Percentiles rank a stretch among this genome's conserved stretches.
phyloP scores from a whole-genome alignment of 1,140 invertebrate species.

The Drosophila melanogaster region DNA sequence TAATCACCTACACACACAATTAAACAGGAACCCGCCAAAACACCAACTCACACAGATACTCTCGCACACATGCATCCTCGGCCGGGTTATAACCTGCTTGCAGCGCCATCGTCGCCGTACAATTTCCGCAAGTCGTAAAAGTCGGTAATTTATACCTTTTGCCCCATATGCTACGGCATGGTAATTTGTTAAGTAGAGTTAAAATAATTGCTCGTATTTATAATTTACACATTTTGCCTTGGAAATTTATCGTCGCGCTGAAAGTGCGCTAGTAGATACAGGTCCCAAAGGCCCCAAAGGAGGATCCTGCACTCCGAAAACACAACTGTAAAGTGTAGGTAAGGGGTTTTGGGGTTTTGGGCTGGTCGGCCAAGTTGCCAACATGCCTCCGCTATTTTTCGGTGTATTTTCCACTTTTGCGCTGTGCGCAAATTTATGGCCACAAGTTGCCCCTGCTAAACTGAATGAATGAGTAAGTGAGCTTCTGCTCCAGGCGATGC shows the following conservation, averaged over 20 bases:
- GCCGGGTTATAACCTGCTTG: constrained; percentile 37
- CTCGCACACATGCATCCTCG: constrained; percentile 11
- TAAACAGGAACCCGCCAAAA: constrained; percentile 47
- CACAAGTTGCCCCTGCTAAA: constrained; percentile 63
- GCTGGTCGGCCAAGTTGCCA: constrained; percentile 43
- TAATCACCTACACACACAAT: constrained; percentile 78
- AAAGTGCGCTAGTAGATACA: constrained; percentile 79
- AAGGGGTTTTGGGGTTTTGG: background rate
- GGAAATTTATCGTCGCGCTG: constrained; percentile 83
- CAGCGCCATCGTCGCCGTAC: constrained; percentile 67
- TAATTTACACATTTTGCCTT: constrained; percentile 84
- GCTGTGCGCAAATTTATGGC: constrained; percentile 71
- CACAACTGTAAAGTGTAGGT: background rate
- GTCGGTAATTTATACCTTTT: constrained; percentile 83
- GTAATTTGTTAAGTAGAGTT: constrained; percentile 85
- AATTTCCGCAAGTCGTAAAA: constrained; percentile 83
- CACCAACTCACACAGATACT: constrained; percentile 14
- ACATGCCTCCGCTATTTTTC: constrained; percentile 76
- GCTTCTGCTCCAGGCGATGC: constrained; percentile 11
- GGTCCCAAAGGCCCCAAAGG: constrained; percentile 35
- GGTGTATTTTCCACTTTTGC: constrained; percentile 65
- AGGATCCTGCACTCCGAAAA: constrained; percentile 17
- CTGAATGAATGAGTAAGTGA: constrained; percentile 52
- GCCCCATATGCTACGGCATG: constrained; percentile 83
- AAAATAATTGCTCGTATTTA: constrained; percentile 85